Percentiles rank a stretch among this genome's conserved stretches.
These are phyloP conservation scores for Neomonachus schauinslandi DNA, from an alignment of 2,113 vertebrate genomes.

Conservation along the genomic window DNA sequence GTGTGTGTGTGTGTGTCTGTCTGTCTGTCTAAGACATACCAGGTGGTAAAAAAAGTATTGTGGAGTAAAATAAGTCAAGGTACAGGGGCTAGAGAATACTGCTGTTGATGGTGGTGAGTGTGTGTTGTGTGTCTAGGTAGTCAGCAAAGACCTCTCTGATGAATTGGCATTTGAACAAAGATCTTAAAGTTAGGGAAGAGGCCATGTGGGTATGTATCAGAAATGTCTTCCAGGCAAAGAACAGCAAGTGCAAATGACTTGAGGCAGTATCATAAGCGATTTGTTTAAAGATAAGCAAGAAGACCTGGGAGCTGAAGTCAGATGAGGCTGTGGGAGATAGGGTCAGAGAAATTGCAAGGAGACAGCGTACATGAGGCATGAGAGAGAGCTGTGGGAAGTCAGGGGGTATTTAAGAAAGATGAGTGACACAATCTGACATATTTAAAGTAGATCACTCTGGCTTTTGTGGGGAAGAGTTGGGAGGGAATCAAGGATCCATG, in stretches of 20 bases:
- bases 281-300: background rate
- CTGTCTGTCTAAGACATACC: background rate
- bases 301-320: background rate
- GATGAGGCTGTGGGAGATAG: background rate
- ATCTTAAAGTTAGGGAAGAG: background rate
- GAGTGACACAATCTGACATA: background rate
- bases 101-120: background rate
- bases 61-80: background rate
- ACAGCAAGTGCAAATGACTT: background rate
- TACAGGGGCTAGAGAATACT: background rate
- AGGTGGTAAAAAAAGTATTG: background rate
- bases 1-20: background rate
- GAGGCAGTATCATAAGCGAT: background rate
- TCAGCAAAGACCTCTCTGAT: background rate
- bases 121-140: background rate
- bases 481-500: background rate
- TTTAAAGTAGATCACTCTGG: background rate
- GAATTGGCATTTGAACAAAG: background rate
- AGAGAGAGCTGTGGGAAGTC: background rate
- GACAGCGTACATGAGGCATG: background rate
- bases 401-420: background rate
- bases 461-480: background rate
- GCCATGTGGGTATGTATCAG: background rate
- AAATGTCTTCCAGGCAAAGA: background rate
- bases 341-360: accelerated